A percentile compares a stretch with the other conserved stretches of the same genome.
These are phyloP conservation scores for Coranthus polyacanthus DNA, from an alignment of 2,797 vertebrate genomes.

Conservation along the genomic window DNA sequence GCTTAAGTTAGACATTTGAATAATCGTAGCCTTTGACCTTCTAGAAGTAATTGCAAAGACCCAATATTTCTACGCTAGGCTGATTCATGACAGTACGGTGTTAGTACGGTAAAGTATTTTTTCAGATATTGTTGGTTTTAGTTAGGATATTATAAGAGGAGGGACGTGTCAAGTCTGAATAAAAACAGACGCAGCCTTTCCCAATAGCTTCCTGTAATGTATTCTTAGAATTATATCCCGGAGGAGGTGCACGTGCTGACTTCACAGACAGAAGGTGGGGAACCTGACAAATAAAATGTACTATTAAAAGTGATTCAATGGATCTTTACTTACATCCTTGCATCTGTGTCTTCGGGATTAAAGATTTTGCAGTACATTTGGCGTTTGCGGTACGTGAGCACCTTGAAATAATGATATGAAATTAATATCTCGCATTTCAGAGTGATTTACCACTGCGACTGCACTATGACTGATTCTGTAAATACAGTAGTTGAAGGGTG, in stretches of 20 bases:
- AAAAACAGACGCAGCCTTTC: too few species aligned
- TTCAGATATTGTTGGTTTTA: too few species aligned
- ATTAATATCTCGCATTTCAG: slow-evolving; percentile 25
- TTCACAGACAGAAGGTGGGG: too few species aligned
- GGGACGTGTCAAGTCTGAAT: too few species aligned
- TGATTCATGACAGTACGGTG: neutral
- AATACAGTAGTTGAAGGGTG: slow-evolving; percentile 28
- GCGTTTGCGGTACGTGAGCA: slow-evolving; percentile 15
- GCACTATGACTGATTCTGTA: slow-evolving; percentile 21
- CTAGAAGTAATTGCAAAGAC: slow-evolving; percentile 11
- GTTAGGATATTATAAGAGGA: too few species aligned
- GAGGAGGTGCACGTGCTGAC: too few species aligned
- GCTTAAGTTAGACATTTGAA: slow-evolving; percentile 47
- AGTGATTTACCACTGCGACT: slow-evolving; percentile 8
- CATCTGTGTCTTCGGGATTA: slow-evolving; percentile 1
- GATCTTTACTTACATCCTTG: too few species aligned
- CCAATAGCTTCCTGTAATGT: too few species aligned
- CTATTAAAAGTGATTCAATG: too few species aligned
- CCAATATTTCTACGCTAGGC: slow-evolving; percentile 7
- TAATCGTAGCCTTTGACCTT: slow-evolving; percentile 41
- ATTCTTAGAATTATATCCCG: too few species aligned
- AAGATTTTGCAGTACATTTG: slow-evolving; percentile 24
- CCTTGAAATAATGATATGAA: slow-evolving; percentile 19
- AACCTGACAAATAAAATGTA: too few species aligned
- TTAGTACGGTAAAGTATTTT: too few species aligned